Conservation (phyloP, 2,888 invertebrate genomes). For the Malacosoma neustria region DNA sequence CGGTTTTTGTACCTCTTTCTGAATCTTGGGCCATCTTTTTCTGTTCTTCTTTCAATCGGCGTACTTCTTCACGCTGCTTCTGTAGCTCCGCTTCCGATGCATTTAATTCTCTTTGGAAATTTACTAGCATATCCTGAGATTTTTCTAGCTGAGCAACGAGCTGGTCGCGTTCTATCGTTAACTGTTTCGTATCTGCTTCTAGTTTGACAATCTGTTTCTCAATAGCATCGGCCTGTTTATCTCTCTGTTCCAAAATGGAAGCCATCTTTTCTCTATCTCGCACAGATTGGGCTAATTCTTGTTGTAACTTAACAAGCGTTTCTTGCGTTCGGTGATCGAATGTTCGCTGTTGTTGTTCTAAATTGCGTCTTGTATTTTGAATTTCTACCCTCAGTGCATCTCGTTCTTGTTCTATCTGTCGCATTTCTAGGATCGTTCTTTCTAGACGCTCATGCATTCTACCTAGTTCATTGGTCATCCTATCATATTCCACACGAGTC, state of each 20-base stretch:
- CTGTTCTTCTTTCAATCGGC: conserved; percentile 82
- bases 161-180: conserved; percentile 90
- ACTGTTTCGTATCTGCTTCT: conserved; percentile 89
- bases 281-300: conserved; percentile 81
- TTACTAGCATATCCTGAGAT: conserved; percentile 93
- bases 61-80: conserved; percentile 85
- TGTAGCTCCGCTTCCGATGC: conserved; percentile 88
- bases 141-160: conserved; percentile 92
- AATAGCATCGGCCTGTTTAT: conserved; percentile 85
- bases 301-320: conserved; percentile 81
- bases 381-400: conserved; percentile 82
- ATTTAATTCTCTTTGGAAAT: conserved; percentile 93
- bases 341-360: conserved; percentile 78
- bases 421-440: conserved; percentile 80
- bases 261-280: conserved; percentile 86
- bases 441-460: conserved; percentile 88
- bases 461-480: conserved; percentile 87
- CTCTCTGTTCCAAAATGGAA: conserved; percentile 84
- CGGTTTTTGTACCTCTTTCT: conserved; percentile 81
- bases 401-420: conserved; percentile 82
- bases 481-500: conserved; percentile 88
- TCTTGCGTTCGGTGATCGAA: conserved; percentile 82
- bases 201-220: conserved; percentile 90
- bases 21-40: conserved; percentile 81
- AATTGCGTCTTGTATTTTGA: conserved; percentile 76